Base-by-base conservation (phyloP, 2,797 vertebrate species). In the Danio albolineatus region DNA sequence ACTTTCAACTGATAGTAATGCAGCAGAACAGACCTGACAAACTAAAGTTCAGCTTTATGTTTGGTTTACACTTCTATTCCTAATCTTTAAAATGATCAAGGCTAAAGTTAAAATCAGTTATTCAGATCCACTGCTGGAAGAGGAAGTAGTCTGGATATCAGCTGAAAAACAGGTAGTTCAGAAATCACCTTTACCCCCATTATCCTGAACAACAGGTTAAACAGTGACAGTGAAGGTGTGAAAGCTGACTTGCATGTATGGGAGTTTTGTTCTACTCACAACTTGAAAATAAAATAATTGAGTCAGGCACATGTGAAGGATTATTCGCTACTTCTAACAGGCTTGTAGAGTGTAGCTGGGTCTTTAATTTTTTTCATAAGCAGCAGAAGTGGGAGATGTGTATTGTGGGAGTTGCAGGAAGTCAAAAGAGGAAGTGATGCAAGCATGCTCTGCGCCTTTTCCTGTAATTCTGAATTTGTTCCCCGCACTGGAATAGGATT, bases 201-300 rank as follows among this genome's bases (percentile, higher is more conserved):
- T 53, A 73, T 73, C 49, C 60, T 56, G 69, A 73, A 57, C 57
- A 79, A 64, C 78, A 21, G 49, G 59, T 79, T 79, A 53, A 64
- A 54, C 67, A 0, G 77, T 53, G 17, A 51, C 0, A 0, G 5
- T 19, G 10, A 36, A 51, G 8, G 21, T 77, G 75, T 77, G 12
- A 28, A 28, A 59, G 5, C 13, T 9, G 10, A 16, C 14, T 60
- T 51, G 17, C 1, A 10, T 13, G 43, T 44, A 41, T 9, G 12
- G 17, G 12, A 53, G 16, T 61, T 39, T 61, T 8, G 39, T 39
- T 61, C n/a, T 61, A 39, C 59, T 39, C n/a, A 1, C 57, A 16
- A 16, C 10, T 61, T 38, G 36, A 61, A 61, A 61, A 16, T 61
- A 39, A 61, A 39, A 61, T 4, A 59, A 2, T 39, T n/a, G 36